A percentile compares a stretch with the other conserved stretches of the same genome.
Conservation (phyloP, 2,888 invertebrate genomes). For the Junonia oenone region DNA sequence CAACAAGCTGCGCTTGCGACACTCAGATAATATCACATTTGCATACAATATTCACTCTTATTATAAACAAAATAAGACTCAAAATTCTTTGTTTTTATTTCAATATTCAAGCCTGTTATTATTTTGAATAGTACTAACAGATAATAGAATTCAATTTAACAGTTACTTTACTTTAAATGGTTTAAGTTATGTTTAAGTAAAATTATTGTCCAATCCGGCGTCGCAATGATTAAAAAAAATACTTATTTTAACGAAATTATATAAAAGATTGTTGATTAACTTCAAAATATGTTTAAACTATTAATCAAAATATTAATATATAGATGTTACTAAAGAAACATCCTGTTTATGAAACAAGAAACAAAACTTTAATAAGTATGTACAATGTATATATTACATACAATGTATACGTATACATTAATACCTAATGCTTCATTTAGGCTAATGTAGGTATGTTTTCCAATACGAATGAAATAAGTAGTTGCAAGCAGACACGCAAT, state of each 20-base stretch:
- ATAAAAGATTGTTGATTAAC: background rate
- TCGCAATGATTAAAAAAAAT: too few relatives aligned
- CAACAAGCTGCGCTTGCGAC: slow-evolving; percentile 8
- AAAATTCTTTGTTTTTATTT: background rate
- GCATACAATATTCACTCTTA: background rate
- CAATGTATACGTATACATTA: too few relatives aligned
- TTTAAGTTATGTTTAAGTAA: background rate
- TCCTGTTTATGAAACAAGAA: too few relatives aligned
- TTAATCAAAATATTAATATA: too few relatives aligned
- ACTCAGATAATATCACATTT: background rate
- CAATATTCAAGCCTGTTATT: background rate
- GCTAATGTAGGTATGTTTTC: too few relatives aligned
- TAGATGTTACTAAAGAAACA: too few relatives aligned
- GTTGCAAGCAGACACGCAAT: background rate
- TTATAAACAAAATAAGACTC: background rate
- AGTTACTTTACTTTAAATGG: background rate
- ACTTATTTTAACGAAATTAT: too few relatives aligned
- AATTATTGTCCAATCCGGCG: too few relatives aligned
- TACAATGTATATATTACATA: too few relatives aligned
- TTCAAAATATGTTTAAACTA: background rate
- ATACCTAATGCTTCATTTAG: too few relatives aligned
- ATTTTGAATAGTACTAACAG: background rate
- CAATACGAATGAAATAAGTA: background rate
- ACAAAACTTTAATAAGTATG: too few relatives aligned
- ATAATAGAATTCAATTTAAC: background rate